Base-by-base conservation (phyloP, 2,888 invertebrate genomes). In the Drosophila limbata region DNA sequence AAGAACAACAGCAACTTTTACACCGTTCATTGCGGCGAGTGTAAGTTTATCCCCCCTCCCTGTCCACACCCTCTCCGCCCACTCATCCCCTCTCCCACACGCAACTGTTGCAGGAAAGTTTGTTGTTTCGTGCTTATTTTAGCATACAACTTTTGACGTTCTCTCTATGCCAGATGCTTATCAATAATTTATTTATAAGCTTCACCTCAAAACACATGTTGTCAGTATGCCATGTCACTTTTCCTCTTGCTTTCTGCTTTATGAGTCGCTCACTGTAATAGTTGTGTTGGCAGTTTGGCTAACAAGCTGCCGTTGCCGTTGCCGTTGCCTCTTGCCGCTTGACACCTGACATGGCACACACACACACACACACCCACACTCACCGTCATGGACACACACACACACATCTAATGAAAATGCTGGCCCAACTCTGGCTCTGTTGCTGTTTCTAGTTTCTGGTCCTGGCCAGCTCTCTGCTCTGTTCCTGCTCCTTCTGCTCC, bases 181-280 rank as follows among this genome's bases (percentile, higher is more conserved):
- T 87, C 88, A 87, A 87, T 87, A 88, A 88, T 86, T 87, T 84
- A 88, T 88, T 87, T 88, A 88, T 86, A 88, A 86, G 88, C 86
- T 74, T 84, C 84, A 84, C 86, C 86, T 86, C 82, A 84, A 77
- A 84, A 87, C 87, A 84, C 84, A 84, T 84, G 84, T 84, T 84
- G 84, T 79, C 86, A 84, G 84, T 75, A 48, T 79, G 86, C 70
- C 83, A 82, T 66, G 64, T 73, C 64, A 61, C 47, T 48, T 28
- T 56, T 37, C 31, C 44, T 13, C 19, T 45, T 55, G 61, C 39
- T 57, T 60, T 31, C 69, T 79, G 73, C 69, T 67, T 71, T 73
- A 68, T 76, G 63, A 69, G 69, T 68, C 57, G 53, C 59, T 64
- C 71, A 64, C 57, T 53, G 73, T 81, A 79, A 69, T 84, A 81